Percentiles rank a stretch among this genome's conserved stretches.
Conservation (phyloP, 2,888 invertebrate species). For the Sepioteuthis lessoniana region DNA sequence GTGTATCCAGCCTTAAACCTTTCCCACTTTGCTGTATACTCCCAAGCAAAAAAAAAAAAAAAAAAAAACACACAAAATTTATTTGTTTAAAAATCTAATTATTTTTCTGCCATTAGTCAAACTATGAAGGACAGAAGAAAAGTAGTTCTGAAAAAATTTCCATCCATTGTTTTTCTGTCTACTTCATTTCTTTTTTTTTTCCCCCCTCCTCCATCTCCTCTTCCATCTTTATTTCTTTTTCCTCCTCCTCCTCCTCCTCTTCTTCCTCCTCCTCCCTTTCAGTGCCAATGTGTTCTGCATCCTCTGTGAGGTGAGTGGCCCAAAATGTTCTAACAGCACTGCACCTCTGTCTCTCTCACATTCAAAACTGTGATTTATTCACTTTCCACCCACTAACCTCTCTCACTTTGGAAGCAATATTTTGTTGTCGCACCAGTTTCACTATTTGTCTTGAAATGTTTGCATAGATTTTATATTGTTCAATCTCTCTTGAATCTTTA, state of each 20-base stretch:
- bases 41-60: neutral
- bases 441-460: neutral
- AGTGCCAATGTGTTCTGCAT: slow-evolving; percentile 33
- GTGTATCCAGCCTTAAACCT: neutral
- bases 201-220: neutral
- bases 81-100: no score
- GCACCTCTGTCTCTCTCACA: neutral
- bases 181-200: neutral
- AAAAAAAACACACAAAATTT: no score
- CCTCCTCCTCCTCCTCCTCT: no score
- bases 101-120: neutral
- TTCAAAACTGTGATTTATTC: neutral
- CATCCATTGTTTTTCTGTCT: neutral
- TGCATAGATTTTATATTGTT: neutral
- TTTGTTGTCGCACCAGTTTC: neutral
- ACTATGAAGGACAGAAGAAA: neutral
- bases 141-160: neutral
- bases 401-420: neutral
- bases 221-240: neutral
- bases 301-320: slow-evolving; percentile 33
- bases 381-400: neutral
- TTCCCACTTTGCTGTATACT: neutral
- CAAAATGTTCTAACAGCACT: neutral
- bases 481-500: no score
- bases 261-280: neutral